Conservation (phyloP, 37 sponge, comb jelly and placozoan genomes). For the Lycopodina hypogea region DNA sequence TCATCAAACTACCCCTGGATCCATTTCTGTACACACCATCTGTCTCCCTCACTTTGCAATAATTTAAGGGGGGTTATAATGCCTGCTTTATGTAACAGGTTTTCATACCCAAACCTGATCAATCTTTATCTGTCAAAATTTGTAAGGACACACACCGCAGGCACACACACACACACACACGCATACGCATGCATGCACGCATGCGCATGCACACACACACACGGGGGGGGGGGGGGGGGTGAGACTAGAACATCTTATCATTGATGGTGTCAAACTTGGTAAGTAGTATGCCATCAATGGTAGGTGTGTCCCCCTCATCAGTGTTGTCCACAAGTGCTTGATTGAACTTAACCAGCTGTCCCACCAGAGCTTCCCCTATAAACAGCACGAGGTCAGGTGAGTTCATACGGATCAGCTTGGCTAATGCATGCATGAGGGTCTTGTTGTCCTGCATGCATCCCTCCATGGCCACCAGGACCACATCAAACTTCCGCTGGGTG, state of each 20-base stretch:
- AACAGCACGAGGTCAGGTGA: constrained; percentile 89
- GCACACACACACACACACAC: too few relatives aligned
- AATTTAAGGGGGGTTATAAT: too few relatives aligned
- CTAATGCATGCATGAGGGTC: constrained; percentile 94
- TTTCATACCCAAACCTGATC: too few relatives aligned
- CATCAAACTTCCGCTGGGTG: constrained; percentile 73
- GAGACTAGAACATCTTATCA: constrained; percentile 72
- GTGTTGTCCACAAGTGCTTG: constrained; percentile 81
- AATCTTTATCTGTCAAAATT: too few relatives aligned
- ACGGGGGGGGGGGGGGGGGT: neutral
- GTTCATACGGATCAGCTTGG: constrained; percentile 89
- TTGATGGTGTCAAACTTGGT: constrained; percentile 98
- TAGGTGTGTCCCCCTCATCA: constrained; percentile 39
- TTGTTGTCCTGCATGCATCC: constrained; percentile 98
- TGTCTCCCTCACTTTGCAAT: too few relatives aligned
- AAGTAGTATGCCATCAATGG: constrained; percentile 92
- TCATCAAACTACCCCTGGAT: too few relatives aligned
- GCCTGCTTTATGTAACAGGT: too few relatives aligned
- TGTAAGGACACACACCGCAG: too few relatives aligned
- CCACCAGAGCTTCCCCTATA: constrained; percentile 96
- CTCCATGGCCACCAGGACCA: constrained; percentile 93
- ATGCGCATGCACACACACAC: too few relatives aligned
- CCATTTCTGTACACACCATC: too few relatives aligned
- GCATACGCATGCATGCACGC: too few relatives aligned
- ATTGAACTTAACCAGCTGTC: constrained; percentile 94